Conservation (phyloP, 2,888 invertebrate genomes). For the Epistrophe grossulariae region DNA sequence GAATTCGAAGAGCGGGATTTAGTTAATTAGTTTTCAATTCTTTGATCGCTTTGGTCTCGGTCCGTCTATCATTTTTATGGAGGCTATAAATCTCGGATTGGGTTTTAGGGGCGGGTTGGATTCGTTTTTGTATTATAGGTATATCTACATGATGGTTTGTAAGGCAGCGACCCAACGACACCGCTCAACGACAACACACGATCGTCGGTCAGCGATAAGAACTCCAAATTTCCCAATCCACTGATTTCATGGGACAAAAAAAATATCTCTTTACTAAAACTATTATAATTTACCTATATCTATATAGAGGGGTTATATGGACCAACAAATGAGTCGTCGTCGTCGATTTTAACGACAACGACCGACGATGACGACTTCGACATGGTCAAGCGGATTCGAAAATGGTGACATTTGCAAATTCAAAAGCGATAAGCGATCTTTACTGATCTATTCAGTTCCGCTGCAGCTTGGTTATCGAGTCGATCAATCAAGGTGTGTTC, state of each 20-base stretch:
- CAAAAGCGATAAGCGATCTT: conserved; percentile 69
- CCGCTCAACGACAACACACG: conserved; percentile 43
- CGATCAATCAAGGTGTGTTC: conserved; percentile 74
- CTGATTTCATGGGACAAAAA: conserved; percentile 5
- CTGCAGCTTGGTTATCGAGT: conserved; percentile 67
- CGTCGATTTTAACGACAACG: conserved; percentile 3
- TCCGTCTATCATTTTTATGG: conserved; percentile 76
- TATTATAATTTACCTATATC: not conserved
- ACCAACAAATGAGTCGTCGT: conserved; percentile 33
- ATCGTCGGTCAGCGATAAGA: conserved; percentile 68
- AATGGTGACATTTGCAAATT: conserved; percentile 74
- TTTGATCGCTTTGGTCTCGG: conserved; percentile 72
- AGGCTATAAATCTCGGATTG: conserved; percentile 72
- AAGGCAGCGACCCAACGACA: conserved; percentile 34
- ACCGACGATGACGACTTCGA: not conserved
- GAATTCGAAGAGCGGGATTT: conserved; percentile 61
- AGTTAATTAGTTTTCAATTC: conserved; percentile 76
- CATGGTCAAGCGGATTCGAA: conserved; percentile 69
- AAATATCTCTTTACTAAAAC: not conserved
- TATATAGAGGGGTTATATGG: conserved; percentile 39
- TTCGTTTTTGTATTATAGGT: conserved; percentile 15
- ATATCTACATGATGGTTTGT: not conserved
- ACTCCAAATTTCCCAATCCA: conserved; percentile 33
- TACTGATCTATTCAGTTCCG: conserved; percentile 74
- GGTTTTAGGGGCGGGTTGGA: conserved; percentile 53